phyloP scores from a whole-genome alignment of 1,140 invertebrate species.

The Drosophila pruinosa region DNA sequence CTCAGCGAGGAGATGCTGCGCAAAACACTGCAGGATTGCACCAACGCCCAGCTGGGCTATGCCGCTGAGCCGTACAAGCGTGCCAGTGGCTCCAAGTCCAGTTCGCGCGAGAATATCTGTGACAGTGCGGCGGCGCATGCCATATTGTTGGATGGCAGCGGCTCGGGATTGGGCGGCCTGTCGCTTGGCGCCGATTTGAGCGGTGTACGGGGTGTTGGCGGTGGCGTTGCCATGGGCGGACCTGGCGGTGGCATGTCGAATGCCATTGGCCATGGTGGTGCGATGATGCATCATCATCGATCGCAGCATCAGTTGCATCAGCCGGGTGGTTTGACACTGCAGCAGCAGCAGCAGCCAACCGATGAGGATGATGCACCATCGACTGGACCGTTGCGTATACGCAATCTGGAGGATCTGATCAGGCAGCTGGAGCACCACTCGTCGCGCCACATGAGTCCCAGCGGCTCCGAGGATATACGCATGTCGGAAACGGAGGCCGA shows the following conservation, averaged over 20 bases:
- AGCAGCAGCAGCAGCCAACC: slow-evolving; percentile 63
- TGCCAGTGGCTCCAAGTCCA: slow-evolving; percentile 84
- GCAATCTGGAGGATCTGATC: slow-evolving; percentile 95
- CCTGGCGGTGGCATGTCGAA: slow-evolving; percentile 28
- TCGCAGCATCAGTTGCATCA: slow-evolving; percentile 80
- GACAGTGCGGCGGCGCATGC: slow-evolving; percentile 84
- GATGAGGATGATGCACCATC: slow-evolving; percentile 89
- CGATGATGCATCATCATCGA: slow-evolving; percentile 77
- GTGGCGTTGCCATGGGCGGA: slow-evolving; percentile 15
- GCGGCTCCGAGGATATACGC: slow-evolving; percentile 94
- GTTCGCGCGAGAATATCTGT: slow-evolving; percentile 86
- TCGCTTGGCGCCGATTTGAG: slow-evolving; percentile 62
- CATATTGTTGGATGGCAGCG: slow-evolving; percentile 77
- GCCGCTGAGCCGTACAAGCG: slow-evolving; percentile 85
- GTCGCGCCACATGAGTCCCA: slow-evolving; percentile 93
- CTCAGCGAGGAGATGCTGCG: slow-evolving; percentile 86
- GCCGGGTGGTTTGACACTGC: slow-evolving; percentile 54
- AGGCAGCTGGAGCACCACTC: slow-evolving; percentile 94
- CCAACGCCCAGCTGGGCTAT: slow-evolving; percentile 83
- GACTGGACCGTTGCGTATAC: slow-evolving; percentile 91
- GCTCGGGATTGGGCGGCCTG: slow-evolving; percentile 45
- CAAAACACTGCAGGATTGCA: slow-evolving; percentile 88
- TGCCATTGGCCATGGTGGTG: slow-evolving; percentile 53
- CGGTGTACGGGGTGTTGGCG: slow-evolving; percentile 29
- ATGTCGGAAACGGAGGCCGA: slow-evolving; percentile 96